Conservation (phyloP, 2,888 invertebrate genomes). For the Gerris lacustris region DNA sequence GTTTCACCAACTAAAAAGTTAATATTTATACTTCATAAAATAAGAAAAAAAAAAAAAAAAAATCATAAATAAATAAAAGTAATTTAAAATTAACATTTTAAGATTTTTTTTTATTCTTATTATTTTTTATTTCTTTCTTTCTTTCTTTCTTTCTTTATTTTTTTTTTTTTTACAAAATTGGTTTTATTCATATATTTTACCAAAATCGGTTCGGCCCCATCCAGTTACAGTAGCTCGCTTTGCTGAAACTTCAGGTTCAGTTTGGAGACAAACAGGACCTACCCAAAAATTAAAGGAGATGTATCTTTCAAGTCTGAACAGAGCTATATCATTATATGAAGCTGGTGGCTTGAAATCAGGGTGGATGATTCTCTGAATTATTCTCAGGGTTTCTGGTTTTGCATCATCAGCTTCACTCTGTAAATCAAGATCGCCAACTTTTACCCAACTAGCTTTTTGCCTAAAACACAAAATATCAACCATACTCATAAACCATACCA, state of each 20-base stretch:
- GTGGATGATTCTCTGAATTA: conserved; percentile 14
- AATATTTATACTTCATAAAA: no score
- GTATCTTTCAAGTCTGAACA: conserved; percentile 32
- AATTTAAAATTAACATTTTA: no score
- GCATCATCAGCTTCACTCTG: conserved; percentile 11
- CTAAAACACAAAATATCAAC: conserved; percentile 28
- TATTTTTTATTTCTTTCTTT: no score
- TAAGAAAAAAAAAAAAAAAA: background rate
- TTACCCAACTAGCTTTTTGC: conserved; percentile 42
- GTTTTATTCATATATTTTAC: background rate
- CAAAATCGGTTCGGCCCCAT: conserved; percentile 32
- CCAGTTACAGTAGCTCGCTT: conserved; percentile 33
- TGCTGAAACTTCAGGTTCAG: conserved; percentile 27
- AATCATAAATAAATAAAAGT: no score
- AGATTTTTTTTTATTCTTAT: no score
- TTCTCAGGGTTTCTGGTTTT: background rate
- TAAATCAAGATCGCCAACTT: conserved; percentile 42
- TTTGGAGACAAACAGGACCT: conserved; percentile 34
- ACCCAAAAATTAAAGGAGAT: conserved; percentile 31
- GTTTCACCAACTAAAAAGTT: conserved; percentile 18
- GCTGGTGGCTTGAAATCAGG: conserved; percentile 15
- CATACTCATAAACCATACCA: no score
- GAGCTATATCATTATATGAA: conserved; percentile 32
- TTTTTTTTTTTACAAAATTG: no score
- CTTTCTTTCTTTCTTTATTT: no score